A percentile compares a stretch with the other conserved stretches of the same genome.
phyloP scores from a whole-genome alignment of 1,140 invertebrate species.

The Lordiphosa collinella region DNA sequence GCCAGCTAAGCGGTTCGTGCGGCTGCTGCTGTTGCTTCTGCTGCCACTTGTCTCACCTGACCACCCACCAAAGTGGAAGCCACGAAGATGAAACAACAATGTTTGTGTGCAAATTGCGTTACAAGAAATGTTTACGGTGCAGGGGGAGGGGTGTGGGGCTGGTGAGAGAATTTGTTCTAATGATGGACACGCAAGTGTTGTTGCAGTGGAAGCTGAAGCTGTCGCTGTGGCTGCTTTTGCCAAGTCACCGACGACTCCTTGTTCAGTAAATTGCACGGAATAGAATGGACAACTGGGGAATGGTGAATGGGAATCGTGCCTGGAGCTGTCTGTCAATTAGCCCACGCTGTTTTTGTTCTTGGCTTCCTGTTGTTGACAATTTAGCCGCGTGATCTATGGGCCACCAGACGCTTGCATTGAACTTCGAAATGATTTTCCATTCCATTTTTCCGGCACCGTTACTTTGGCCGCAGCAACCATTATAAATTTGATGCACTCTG shows the following conservation, averaged over 20 bases:
- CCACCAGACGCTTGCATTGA: constrained; percentile 19
- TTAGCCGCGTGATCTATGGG: constrained; percentile 9
- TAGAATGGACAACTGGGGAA: background rate
- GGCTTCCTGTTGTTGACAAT: constrained; percentile 28
- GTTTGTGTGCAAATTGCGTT: constrained; percentile 77
- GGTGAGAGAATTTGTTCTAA: constrained; percentile 79
- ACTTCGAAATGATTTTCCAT: constrained; percentile 55
- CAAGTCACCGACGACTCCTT: constrained; percentile 33
- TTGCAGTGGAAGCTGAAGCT: constrained; percentile 7
- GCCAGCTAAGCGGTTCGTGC: constrained; percentile 20
- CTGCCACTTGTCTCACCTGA: constrained; percentile 76
- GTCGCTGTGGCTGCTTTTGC: constrained; percentile 5
- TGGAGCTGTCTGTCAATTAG: constrained; percentile 73
- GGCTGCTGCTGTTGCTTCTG: constrained; percentile 22
- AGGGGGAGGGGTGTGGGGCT: constrained; percentile 3
- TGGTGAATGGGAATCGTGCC: constrained; percentile 46
- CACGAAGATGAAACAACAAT: constrained; percentile 70
- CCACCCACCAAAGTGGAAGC: constrained; percentile 67
- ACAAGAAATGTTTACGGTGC: constrained; percentile 42
- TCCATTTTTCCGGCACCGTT: constrained; percentile 37
- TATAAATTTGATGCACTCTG: constrained; percentile 51
- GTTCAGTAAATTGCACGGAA: constrained; percentile 46
- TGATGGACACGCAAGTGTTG: constrained; percentile 71
- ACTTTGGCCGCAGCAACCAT: constrained; percentile 26
- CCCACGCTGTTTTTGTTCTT: constrained; percentile 56